A percentile compares a stretch with the other conserved stretches of the same genome.
Evolutionary conservation across 2,888 invertebrate genomes (phyloP).

Genomic region (Tanaodytes sp.): DNA sequence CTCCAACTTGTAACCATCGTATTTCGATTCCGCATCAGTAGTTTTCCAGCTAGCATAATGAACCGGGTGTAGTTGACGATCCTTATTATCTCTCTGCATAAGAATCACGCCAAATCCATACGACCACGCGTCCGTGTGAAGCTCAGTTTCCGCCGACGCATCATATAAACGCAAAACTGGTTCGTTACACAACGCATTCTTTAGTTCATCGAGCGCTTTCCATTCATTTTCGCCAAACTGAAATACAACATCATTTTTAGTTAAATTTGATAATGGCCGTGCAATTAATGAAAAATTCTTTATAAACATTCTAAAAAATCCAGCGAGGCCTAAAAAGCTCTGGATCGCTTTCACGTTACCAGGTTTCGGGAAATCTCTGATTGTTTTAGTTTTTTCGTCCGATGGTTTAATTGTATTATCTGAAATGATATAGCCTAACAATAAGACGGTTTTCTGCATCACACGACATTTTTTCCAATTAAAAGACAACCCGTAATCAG

Average conservation of each 20-base stretch:
- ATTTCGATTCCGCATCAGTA: constrained; percentile 2
- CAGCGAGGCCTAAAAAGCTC: constrained; percentile 6
- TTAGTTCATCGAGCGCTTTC: too few relatives aligned
- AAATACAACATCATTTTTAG: too few relatives aligned
- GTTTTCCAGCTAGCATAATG: constrained; percentile 10
- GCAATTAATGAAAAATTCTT: too few relatives aligned
- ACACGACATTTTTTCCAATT: constrained; percentile 49
- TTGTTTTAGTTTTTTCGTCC: constrained; percentile 42
- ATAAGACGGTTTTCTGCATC: constrained; percentile 17
- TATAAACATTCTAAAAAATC: too few relatives aligned
- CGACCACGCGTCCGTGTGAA: constrained; percentile 4
- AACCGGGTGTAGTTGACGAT: neutral
- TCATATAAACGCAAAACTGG: too few relatives aligned
- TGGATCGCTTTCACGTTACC: constrained; percentile 42
- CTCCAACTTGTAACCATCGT: constrained; percentile 4
- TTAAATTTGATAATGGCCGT: constrained; percentile 26
- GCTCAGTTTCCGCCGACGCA: too few relatives aligned
- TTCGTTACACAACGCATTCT: too few relatives aligned
- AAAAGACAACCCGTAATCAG: constrained; percentile 18
- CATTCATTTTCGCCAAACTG: too few relatives aligned
- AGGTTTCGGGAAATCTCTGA: constrained; percentile 37
- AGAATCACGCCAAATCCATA: neutral
- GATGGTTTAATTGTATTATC: constrained; percentile 44
- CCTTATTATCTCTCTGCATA: neutral
- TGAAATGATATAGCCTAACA: constrained; percentile 48